Evolutionary conservation across 2,888 invertebrate genomes (phyloP), one percentile per base, ranked within the genome.

Genomic region (Sphaeridia pumilis): DNA sequence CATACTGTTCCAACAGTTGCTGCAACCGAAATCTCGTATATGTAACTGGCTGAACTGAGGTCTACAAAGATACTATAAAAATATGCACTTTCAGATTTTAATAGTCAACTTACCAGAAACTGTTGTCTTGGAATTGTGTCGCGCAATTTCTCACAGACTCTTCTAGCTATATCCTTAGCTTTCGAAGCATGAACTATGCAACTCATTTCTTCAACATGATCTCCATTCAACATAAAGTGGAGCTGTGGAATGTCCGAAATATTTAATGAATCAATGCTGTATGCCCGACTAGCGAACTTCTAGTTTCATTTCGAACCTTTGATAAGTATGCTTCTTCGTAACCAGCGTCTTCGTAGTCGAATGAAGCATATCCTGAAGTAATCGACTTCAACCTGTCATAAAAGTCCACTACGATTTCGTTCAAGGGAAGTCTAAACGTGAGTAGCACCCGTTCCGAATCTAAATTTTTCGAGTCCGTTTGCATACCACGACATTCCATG

Each of bases 301-400:
- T 31, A 7, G 7, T 31, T 14, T 31, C 31, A 14, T 31, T 31
- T 7, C 31, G 31, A 31, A 90, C 83, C 71, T 87, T 87, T 0
- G 84, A 82, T 65, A 97, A 74, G 55, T 82, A 74, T 57, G 92
- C 58, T 69, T 68, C 67, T 60, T 84, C 79, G 70, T 84, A 97
- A 1, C 88, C 94, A 66, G 79, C 72, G 68, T 89, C 85, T 70
- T 92, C 89, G 68, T 93, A 93, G 71, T 90, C 90, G 69, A 93
- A 93, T 69, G 88, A 88, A 1, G 93, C 97, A 73, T 90, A 97
- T 27, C 97, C 97, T 0, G 93, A 93, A 2, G 87, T 84, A 20
- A 88, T 66, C 14, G 86, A 83, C 71, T 97, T 97, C 2, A 95
- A 73, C 3, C 78, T 76, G 69, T 97, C 95, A 68, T 93, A 93